Conservation (phyloP, 2,797 vertebrate species). For the Catostomus latipinnis region DNA sequence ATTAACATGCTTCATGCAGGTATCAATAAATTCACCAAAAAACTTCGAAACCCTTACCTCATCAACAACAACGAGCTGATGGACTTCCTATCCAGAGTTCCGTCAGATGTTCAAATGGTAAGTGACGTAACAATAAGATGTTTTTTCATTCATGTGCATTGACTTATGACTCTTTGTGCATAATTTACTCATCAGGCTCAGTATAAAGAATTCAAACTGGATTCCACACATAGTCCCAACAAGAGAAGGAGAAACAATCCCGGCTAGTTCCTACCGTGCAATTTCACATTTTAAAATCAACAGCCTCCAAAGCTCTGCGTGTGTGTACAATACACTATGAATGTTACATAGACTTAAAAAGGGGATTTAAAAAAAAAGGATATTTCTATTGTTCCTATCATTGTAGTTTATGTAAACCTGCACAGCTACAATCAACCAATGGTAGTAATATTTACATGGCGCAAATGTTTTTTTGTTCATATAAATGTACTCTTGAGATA, state of each 20-base stretch:
- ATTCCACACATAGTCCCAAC: constrained; percentile 85
- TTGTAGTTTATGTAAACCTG: constrained; percentile 26
- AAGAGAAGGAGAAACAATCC: constrained; percentile 85
- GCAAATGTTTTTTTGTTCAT: not conserved
- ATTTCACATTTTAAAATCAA: constrained; percentile 45
- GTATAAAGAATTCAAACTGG: constrained; percentile 86
- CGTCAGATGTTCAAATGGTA: constrained; percentile 94
- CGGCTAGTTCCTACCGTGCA: constrained; percentile 77
- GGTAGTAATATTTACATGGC: not conserved
- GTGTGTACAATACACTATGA: constrained; percentile 66
- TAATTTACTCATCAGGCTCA: constrained; percentile 84
- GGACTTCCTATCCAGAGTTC: constrained; percentile 94
- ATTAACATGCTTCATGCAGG: constrained; percentile 70
- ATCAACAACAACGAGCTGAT: constrained; percentile 94
- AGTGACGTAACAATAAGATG: constrained; percentile 58
- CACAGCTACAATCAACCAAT: constrained; percentile 1
- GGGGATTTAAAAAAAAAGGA: constrained; percentile 7
- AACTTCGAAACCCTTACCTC: constrained; percentile 88
- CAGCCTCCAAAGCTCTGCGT: not conserved
- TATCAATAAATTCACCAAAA: constrained; percentile 97
- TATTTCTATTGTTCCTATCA: not conserved
- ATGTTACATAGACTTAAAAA: constrained; percentile 71
- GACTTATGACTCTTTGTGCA: not conserved
- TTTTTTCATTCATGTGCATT: not conserved
- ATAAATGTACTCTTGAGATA: constrained; percentile 13